phyloP scores from a whole-genome alignment of 1,140 invertebrate genomes.

The Micrasema longulum region DNA sequence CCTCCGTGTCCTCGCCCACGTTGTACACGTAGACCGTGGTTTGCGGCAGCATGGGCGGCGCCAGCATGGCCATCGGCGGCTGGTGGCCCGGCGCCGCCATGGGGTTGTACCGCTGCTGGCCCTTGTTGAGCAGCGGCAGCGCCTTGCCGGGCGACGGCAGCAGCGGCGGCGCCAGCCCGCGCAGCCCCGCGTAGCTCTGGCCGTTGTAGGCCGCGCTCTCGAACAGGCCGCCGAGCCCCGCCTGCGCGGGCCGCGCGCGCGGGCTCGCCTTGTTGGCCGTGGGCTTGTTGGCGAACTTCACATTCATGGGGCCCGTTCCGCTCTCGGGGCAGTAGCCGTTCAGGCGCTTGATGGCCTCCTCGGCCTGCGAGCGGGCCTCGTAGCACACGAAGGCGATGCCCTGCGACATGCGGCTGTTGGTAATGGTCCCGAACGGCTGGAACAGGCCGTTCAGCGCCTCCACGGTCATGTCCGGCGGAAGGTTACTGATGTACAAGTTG shows the following conservation, averaged over 20 bases:
- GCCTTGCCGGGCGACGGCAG: constrained; percentile 66
- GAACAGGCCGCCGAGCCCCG: constrained; percentile 46
- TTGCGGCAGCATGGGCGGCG: constrained; percentile 61
- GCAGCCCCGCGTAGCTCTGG: constrained; percentile 57
- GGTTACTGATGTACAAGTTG: constrained; percentile 67
- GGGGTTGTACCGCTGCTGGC: constrained; percentile 65
- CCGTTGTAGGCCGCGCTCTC: constrained; percentile 23
- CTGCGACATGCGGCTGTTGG: constrained; percentile 65
- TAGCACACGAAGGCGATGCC: constrained; percentile 67
- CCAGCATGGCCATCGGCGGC: constrained; percentile 59
- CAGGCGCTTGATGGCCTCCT: constrained; percentile 65
- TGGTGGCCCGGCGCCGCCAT: constrained; percentile 64
- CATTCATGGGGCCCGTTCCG: constrained; percentile 62
- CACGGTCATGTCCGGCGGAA: constrained; percentile 66
- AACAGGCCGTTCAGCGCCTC: constrained; percentile 64
- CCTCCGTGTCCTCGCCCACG: constrained; percentile 97
- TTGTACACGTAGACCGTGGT: constrained; percentile 88
- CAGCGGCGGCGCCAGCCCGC: constrained; percentile 57
- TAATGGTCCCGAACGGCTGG: constrained; percentile 63
- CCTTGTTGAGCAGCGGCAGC: constrained; percentile 66
- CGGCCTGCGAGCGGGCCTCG: constrained; percentile 63
- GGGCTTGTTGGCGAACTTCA: constrained; percentile 68
- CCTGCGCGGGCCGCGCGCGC: constrained; percentile 56
- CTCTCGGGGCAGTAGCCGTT: constrained; percentile 62
- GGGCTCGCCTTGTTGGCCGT: constrained; percentile 54